Base-by-base conservation (phyloP, 2,113 vertebrate genomes). In the Muscicapa adusta region DNA sequence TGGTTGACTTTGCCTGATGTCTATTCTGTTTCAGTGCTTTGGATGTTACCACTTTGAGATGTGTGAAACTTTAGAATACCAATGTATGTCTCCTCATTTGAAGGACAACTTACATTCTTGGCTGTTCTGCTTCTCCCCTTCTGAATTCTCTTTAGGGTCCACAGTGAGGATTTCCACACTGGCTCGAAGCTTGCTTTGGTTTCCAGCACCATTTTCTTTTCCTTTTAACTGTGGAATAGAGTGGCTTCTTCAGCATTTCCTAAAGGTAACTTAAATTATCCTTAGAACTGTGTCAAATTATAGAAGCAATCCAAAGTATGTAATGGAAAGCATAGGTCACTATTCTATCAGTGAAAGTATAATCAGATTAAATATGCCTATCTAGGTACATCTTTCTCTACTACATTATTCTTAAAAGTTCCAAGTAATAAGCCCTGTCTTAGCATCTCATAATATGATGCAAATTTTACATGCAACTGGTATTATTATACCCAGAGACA, bases 321-420 rank as follows among this genome's bases (percentile, higher is more conserved):
- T 67, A 78, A 57, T 50, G 19, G 5, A 89, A 94, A 84, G 79
- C 56, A 67, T 29, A 89, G 83, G 76, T 87, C 70, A 53, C 88
- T 75, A 34, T 85, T n/a, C 86, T 60, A 57, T 65, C 70, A 70
- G 24, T 61, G 66, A 85, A 85, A 2, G 3, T 40, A 77, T 91
- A 84, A 85, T 91, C 34, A 47, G 51, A 93, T 95, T 91, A 91
- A 93, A 89, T 88, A 60, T 82, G 43, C 40, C 14, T 92, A 50
- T 81, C 51, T 71, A 63, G 51, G 18, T 67, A 33, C 12, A 72
- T 68, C 53, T 82, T 88, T 85, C 66, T 75, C 60, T 65, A 34
- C 47, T 80, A 34, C 20, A 12, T 60, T 83, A 56, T 81, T 84
- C 43, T 56, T 71, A 71, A 47, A 80, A 29, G 34, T 85, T 71